Conservation (phyloP, 1,140 invertebrate genomes). For the Diabrotica undecimpunctata region DNA sequence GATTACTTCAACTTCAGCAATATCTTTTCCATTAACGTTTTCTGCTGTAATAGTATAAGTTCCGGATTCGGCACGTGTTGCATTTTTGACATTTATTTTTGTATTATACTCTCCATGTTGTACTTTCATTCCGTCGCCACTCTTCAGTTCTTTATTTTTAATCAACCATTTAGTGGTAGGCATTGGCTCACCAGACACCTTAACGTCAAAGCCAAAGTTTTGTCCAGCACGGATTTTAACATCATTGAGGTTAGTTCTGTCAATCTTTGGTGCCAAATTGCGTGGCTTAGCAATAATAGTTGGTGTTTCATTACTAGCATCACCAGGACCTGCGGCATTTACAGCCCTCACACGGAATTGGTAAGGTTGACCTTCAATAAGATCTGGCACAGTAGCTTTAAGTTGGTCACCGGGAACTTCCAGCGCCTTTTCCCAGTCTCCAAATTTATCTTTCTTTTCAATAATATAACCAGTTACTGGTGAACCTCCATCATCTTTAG, state of each 20-base stretch:
- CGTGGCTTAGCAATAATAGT: constrained; percentile 87
- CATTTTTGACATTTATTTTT: constrained; percentile 79
- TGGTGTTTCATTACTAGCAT: constrained; percentile 82
- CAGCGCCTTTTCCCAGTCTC: constrained; percentile 88
- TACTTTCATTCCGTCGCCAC: constrained; percentile 67
- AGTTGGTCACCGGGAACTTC: constrained; percentile 76
- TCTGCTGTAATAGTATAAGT: constrained; percentile 88
- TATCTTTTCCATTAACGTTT: constrained; percentile 90
- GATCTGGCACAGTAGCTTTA: constrained; percentile 80
- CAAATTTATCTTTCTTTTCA: constrained; percentile 92
- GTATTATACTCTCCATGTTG: constrained; percentile 87
- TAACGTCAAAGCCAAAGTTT: constrained; percentile 76
- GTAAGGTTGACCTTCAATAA: constrained; percentile 87
- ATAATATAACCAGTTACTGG: constrained; percentile 83
- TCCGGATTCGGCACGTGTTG: constrained; percentile 85
- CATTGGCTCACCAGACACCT: constrained; percentile 84
- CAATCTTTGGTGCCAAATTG: constrained; percentile 82
- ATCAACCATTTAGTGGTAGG: constrained; percentile 87
- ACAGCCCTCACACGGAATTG: constrained; percentile 88
- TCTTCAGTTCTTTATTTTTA: constrained; percentile 68
- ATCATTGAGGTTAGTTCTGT: constrained; percentile 80
- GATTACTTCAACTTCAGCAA: constrained; percentile 86
- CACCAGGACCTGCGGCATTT: constrained; percentile 90
- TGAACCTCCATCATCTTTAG: constrained; percentile 77
- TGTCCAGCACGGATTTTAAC: constrained; percentile 86